Evolutionary conservation across 2,888 invertebrate genomes (phyloP).

Genomic region (Fragum sueziense): DNA sequence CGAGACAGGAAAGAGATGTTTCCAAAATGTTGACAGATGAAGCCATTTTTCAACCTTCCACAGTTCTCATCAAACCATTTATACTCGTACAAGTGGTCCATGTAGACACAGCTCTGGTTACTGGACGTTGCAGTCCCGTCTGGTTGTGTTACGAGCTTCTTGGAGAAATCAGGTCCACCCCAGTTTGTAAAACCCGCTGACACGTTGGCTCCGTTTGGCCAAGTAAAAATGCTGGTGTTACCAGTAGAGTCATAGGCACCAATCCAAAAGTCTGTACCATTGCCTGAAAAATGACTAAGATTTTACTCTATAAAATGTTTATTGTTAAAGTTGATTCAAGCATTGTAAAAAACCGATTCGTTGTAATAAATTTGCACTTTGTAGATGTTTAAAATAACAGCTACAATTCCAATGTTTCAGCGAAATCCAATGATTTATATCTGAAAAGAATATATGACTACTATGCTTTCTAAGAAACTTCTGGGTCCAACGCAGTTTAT

Average conservation of each 20-base stretch:
- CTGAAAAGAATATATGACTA: too few relatives aligned
- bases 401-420: too few relatives aligned
- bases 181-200: not conserved
- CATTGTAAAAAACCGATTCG: too few relatives aligned
- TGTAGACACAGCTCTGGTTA: not conserved
- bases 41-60: not conserved
- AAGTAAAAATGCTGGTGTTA: not conserved
- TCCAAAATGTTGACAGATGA: not conserved
- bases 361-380: too few relatives aligned
- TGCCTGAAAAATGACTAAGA: not conserved
- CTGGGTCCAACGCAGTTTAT: too few relatives aligned
- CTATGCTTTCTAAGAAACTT: too few relatives aligned
- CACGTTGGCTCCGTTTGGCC: not conserved
- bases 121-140: not conserved
- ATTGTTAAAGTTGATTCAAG: too few relatives aligned
- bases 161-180: not conserved
- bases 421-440: too few relatives aligned
- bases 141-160: not conserved
- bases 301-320: too few relatives aligned
- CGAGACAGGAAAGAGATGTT: not conserved
- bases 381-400: too few relatives aligned
- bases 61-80: not conserved
- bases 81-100: conserved; percentile 3
- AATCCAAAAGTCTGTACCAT: conserved; percentile 7
- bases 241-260: not conserved